These are phyloP conservation scores for Tragelaphus strepsiceros DNA, from an alignment of 2,113 vertebrate genomes.

Conservation along the genomic window DNA sequence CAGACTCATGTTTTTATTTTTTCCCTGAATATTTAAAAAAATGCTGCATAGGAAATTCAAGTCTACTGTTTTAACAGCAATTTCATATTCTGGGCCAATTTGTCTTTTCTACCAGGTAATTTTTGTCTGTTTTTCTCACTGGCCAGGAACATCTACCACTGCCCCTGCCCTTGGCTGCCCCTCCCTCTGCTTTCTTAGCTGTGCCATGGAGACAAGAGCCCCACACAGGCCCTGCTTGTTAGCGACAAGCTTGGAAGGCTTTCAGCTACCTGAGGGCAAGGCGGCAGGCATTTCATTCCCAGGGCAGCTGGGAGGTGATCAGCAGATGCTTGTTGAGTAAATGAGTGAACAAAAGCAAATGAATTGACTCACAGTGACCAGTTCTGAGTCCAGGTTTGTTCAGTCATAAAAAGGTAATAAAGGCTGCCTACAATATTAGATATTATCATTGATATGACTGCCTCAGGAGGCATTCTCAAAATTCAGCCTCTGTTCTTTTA, in stretches of 20 bases:
- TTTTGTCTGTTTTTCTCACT: background rate
- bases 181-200: background rate
- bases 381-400: background rate
- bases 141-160: background rate
- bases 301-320: background rate
- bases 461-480: background rate
- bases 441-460: background rate
- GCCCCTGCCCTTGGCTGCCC: too few species aligned
- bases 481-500: background rate
- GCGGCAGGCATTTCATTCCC: background rate
- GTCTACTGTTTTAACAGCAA: background rate
- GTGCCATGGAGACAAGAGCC: background rate
- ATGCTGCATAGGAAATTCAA: background rate
- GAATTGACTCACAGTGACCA: background rate
- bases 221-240: background rate
- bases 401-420: background rate
- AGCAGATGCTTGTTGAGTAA: background rate
- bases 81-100: background rate
- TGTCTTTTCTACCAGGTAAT: background rate
- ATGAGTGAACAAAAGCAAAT: background rate
- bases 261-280: background rate
- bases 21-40: background rate
- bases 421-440: background rate
- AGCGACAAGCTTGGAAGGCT: background rate
- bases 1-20: background rate